These are phyloP conservation scores for Phortica okadai DNA, from an alignment of 2,888 invertebrate species.

Conservation along the genomic window DNA sequence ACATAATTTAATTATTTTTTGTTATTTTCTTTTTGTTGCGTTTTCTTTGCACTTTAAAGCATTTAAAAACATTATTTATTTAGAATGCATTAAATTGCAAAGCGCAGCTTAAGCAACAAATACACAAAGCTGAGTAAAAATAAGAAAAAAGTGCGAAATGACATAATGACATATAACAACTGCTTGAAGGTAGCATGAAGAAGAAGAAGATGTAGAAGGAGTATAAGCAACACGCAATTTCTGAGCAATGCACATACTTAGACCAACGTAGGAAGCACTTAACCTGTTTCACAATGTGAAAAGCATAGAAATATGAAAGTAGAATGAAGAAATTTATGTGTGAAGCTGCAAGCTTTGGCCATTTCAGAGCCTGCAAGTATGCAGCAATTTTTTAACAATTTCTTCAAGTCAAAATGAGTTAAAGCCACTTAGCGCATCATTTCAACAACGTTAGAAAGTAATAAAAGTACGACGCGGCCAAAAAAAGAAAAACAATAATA, in stretches of 20 bases:
- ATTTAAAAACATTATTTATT: no score
- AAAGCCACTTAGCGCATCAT: neutral
- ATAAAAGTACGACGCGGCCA: neutral
- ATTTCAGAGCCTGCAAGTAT: neutral
- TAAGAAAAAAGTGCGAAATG: neutral
- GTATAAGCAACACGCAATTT: neutral
- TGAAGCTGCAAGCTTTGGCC: neutral
- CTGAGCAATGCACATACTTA: neutral
- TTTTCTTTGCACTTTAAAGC: neutral
- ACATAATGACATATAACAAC: neutral
- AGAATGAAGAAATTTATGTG: neutral
- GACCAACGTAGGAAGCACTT: neutral
- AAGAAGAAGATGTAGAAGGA: neutral
- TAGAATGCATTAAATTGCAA: no score
- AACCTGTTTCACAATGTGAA: neutral
- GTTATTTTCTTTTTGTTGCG: neutral
- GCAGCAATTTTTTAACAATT: neutral
- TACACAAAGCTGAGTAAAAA: neutral
- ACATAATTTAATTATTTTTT: neutral
- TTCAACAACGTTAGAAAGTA: neutral
- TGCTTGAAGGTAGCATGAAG: neutral
- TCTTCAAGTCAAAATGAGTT: neutral
- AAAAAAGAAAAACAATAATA: no score
- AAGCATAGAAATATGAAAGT: neutral
- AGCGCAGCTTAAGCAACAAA: no score